Conservation (phyloP, 2,888 invertebrate species). For the Drosophila pseudotalamancana region DNA sequence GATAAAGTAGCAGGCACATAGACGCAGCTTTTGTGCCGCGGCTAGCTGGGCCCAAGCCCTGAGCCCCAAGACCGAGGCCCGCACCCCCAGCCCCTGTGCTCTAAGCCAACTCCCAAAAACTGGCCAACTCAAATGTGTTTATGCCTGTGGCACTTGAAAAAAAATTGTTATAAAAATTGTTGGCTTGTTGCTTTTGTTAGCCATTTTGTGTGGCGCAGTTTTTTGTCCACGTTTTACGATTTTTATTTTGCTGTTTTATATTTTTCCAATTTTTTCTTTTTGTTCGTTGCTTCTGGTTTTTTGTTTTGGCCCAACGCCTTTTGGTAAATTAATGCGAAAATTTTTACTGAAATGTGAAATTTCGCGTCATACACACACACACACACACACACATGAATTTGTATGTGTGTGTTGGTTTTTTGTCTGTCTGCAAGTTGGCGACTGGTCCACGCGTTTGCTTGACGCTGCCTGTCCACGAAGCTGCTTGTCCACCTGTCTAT, state of each 20-base stretch:
- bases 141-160: conserved; percentile 70
- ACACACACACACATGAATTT: not conserved
- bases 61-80: not conserved
- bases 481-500: conserved; percentile 77
- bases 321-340: conserved; percentile 81
- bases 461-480: conserved; percentile 55
- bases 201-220: conserved; percentile 63
- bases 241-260: no score
- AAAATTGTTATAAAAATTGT: conserved; percentile 71
- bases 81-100: not conserved
- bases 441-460: conserved; percentile 66
- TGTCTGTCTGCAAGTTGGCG: conserved; percentile 75
- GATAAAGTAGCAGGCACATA: conserved; percentile 55
- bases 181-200: conserved; percentile 77
- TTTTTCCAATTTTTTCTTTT: conserved; percentile 8
- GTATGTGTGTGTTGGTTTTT: conserved; percentile 28
- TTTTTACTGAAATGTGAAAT: conserved; percentile 79
- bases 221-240: conserved; percentile 40
- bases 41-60: conserved; percentile 1
- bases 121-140: conserved; percentile 54
- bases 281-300: conserved; percentile 49
- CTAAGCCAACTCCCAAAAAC: conserved; percentile 17
- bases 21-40: conserved; percentile 27
- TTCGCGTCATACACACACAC: conserved; percentile 70
- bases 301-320: conserved; percentile 80